Evolutionary conservation across 2,797 vertebrate species (phyloP).

Genomic region (Coccyzus lansbergi): DNA sequence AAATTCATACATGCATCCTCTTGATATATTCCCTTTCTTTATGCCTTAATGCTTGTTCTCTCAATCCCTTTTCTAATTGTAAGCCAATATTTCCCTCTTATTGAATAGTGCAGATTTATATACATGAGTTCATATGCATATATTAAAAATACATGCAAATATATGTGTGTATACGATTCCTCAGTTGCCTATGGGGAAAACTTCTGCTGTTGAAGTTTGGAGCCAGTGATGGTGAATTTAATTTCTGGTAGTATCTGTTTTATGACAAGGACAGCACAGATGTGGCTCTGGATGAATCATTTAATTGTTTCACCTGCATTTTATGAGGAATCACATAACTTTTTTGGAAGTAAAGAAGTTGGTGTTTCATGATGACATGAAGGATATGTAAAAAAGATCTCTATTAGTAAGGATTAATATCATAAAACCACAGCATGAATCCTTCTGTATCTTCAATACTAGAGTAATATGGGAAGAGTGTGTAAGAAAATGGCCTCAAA

Average conservation of each 20-base stretch:
- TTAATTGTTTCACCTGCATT: neutral
- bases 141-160: neutral
- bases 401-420: neutral
- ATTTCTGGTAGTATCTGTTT: neutral
- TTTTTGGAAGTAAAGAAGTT: neutral
- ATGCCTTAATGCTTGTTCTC: neutral
- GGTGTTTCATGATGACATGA: neutral
- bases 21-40: neutral
- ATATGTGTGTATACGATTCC: neutral
- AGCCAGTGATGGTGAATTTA: neutral
- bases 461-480: neutral
- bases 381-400: neutral
- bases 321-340: neutral
- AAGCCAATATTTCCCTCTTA: neutral
- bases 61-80: neutral
- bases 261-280: neutral
- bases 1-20: neutral
- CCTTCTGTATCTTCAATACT: neutral
- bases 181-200: neutral
- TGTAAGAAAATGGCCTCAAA: neutral
- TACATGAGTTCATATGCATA: neutral
- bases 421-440: neutral
- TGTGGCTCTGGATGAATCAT: neutral
- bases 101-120: neutral
- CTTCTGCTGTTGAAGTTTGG: neutral